A percentile compares a stretch with the other conserved stretches of the same genome.
These are phyloP conservation scores for Paramormyrops kingsleyae DNA, from an alignment of 2,113 vertebrate species.

Conservation along the genomic window DNA sequence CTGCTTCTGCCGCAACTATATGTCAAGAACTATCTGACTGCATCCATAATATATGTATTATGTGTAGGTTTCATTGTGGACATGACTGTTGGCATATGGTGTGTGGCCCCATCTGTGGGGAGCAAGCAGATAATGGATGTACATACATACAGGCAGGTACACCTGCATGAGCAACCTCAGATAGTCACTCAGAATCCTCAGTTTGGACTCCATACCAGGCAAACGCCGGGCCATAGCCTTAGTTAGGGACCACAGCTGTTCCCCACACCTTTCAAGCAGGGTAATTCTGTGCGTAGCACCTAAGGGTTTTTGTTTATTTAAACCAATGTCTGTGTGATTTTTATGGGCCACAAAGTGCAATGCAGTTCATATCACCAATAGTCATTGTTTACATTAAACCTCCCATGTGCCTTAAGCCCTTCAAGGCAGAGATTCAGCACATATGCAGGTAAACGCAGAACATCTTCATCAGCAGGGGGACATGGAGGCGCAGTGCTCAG, in stretches of 20 bases:
- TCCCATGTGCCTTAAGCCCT: not conserved
- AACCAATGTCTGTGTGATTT: not conserved
- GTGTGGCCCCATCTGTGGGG: not conserved
- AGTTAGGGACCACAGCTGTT: not conserved
- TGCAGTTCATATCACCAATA: not conserved
- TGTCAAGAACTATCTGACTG: not conserved
- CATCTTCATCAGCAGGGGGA: not conserved
- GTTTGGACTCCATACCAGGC: not conserved
- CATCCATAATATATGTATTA: not conserved
- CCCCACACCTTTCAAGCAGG: not conserved
- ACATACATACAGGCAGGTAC: not conserved
- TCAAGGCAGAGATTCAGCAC: not conserved
- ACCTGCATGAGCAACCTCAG: not conserved
- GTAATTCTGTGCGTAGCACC: not conserved
- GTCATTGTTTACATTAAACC: not conserved
- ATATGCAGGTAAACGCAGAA: not conserved
- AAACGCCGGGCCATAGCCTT: not conserved
- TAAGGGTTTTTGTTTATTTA: not conserved
- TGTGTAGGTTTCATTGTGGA: not conserved
- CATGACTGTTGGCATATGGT: not conserved
- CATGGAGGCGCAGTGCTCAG: not conserved
- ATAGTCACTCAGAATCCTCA: not conserved
- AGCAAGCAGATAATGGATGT: not conserved
- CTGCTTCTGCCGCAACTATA: not conserved
- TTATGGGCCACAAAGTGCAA: not conserved